Evolutionary conservation across 2,797 vertebrate genomes (phyloP).

Genomic region (Cynodonichthys magdalenae): DNA sequence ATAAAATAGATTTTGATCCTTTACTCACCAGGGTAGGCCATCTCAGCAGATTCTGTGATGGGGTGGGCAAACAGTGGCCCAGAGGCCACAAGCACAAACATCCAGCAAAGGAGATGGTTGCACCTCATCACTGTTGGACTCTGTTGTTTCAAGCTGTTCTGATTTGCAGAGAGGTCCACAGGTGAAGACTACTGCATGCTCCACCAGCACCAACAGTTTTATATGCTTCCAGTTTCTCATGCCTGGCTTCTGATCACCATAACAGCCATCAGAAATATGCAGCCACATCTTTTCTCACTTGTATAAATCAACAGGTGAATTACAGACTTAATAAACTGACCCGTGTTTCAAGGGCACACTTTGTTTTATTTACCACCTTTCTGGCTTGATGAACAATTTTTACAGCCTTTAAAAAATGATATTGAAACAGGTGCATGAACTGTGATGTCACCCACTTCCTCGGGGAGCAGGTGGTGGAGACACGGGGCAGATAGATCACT

Average conservation of each 20-base stretch:
- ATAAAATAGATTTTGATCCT: slow-evolving; percentile 14
- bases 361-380: slow-evolving; percentile 62
- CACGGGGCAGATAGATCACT: slow-evolving; percentile 46
- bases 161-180: slow-evolving; percentile 42
- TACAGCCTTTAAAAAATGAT: slow-evolving; percentile 74
- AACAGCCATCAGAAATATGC: slow-evolving; percentile 35
- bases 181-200: slow-evolving; percentile 52
- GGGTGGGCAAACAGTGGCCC: slow-evolving; percentile 78
- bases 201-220: slow-evolving; percentile 47
- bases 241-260: slow-evolving; percentile 18
- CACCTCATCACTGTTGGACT: slow-evolving; percentile 69
- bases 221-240: slow-evolving; percentile 62
- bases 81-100: slow-evolving; percentile 72
- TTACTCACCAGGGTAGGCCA: slow-evolving; percentile 80
- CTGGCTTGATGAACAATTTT: slow-evolving; percentile 70
- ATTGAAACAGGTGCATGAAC: slow-evolving; percentile 66
- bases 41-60: slow-evolving; percentile 78
- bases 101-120: slow-evolving; percentile 75
- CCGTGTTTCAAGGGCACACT: slow-evolving; percentile 57
- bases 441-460: slow-evolving; percentile 42
- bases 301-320: slow-evolving; percentile 75
- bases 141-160: slow-evolving; percentile 31
- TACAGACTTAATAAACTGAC: slow-evolving; percentile 65
- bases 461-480: slow-evolving; percentile 67
- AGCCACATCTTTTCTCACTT: slow-evolving; percentile 22